Percentiles rank a stretch among this genome's conserved stretches.
Evolutionary conservation across 1,140 invertebrate species (phyloP).

Genomic region (Pseudomyrmex pallidus): DNA sequence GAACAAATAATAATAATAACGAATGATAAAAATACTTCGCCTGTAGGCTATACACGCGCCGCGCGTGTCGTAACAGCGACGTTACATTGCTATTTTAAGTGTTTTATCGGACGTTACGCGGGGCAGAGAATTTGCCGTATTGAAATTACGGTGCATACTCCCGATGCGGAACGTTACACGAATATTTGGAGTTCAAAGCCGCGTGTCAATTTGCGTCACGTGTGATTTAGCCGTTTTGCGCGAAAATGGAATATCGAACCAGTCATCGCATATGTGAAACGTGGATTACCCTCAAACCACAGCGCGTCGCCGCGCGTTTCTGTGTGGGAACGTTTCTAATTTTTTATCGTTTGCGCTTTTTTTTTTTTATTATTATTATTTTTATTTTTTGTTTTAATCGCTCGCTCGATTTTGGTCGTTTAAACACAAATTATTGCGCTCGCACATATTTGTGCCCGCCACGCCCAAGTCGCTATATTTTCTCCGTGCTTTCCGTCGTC

Average conservation of each 20-base stretch:
- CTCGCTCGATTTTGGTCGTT: slow-evolving; percentile 26
- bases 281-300: slow-evolving; percentile 25
- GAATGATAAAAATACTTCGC: slow-evolving; percentile 3
- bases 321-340: slow-evolving; percentile 11
- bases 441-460: background rate
- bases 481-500: slow-evolving; percentile 17
- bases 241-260: slow-evolving; percentile 66
- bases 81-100: background rate
- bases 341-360: background rate
- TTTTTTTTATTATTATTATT: too few species aligned
- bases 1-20: background rate
- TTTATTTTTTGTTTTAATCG: slow-evolving; percentile 7
- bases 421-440: slow-evolving; percentile 43
- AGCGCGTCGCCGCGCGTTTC: background rate
- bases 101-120: slow-evolving; percentile 10
- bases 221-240: slow-evolving; percentile 65
- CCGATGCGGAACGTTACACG: slow-evolving; percentile 2
- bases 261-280: slow-evolving; percentile 42
- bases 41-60: too few species aligned
- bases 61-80: background rate
- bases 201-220: slow-evolving; percentile 67
- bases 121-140: background rate
- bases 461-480: slow-evolving; percentile 19
- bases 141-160: slow-evolving; percentile 61
- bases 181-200: slow-evolving; percentile 50